Base-by-base conservation (phyloP, 37 sponge, comb jelly and placozoan genomes). In the Ephydatia muelleri region DNA sequence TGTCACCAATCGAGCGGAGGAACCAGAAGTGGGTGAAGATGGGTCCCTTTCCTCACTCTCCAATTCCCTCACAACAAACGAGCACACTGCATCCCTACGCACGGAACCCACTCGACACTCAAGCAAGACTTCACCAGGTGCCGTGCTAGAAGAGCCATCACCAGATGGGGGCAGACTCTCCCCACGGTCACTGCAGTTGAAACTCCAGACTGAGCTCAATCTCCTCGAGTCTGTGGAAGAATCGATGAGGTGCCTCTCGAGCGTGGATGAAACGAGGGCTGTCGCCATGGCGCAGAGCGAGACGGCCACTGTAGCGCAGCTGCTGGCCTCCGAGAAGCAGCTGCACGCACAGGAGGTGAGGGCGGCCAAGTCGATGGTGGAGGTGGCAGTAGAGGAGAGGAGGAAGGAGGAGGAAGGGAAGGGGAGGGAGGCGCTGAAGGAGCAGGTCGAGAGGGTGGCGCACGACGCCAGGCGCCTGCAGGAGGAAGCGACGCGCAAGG, bases 171-270 rank as follows among this genome's bases (percentile, higher is more conserved):
- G 84, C 3, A 66, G 85, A 16, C 85, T 79, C 26, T 95, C 96
- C 67, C 96, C 96, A 14, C 80, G 83, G 8, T 82, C 88, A 26
- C 89, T 95, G 3, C 81, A 84, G 33, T 83, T 81, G 6, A 76
- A 90, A 71, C 70, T 93, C 29, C 78, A 82, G 23, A 82, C 91
- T 8, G 91, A 93, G 49, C 79, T 95, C 64, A 85, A 73, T 16
- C 85, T 77, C 0, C 68, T 87, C 0, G 94, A 95, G 36, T 71
- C 91, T 13, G 80, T 90, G 25, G 83, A 87, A 11, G 96, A 93
- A 19, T 68, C 82, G 14, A 80, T 95, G 78, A 39, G 80, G 19
- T 91, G 90, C 6, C 75, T 92, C 5, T 37, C 77, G 0, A 65
- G 81, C 3, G 72, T 95, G 14, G 91, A 95, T 77, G 38, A 85